A percentile compares a stretch with the other conserved stretches of the same genome.
Evolutionary conservation across 2,797 vertebrate genomes (phyloP).

Genomic region (Notamacropus eugenii): DNA sequence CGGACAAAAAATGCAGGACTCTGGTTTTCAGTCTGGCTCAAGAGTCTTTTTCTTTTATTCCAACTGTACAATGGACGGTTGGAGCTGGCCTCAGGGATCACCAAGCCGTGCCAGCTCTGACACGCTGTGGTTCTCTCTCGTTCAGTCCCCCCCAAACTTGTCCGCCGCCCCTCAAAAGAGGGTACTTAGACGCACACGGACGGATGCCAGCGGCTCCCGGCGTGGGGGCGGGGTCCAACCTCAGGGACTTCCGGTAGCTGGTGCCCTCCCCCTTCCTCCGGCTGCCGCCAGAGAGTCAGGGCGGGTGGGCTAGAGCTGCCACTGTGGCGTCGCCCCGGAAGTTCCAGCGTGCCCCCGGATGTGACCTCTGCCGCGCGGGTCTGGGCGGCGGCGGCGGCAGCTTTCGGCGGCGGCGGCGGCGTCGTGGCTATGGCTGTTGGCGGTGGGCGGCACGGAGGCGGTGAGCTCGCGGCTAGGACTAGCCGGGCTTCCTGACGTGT

Average conservation of each 20-base stretch:
- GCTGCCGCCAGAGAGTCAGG: neutral
- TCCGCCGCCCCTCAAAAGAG: neutral
- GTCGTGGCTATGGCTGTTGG: conserved; percentile 63
- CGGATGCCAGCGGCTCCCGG: rapidly evolving
- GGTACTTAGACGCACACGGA: neutral
- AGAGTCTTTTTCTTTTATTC: neutral
- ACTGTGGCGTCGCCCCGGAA: neutral
- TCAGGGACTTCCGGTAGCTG: neutral
- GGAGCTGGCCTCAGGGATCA: neutral
- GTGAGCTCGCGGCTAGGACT: neutral
- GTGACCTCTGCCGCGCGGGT: neutral
- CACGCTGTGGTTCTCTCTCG: neutral
- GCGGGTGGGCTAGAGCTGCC: too few relatives aligned
- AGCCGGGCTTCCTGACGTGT: conserved; percentile 58
- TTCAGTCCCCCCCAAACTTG: too few relatives aligned
- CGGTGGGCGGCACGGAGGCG: neutral
- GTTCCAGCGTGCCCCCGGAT: neutral
- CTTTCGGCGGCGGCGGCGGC: neutral
- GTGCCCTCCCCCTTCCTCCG: too few relatives aligned
- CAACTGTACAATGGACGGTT: neutral
- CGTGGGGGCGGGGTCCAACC: neutral
- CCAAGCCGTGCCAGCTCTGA: neutral
- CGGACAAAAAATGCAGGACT: neutral
- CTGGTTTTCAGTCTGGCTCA: neutral
- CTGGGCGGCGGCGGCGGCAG: neutral